Percentiles rank a stretch among this genome's conserved stretches.
These are phyloP conservation scores for Anseranas semipalmata DNA, from an alignment of 2,113 vertebrate species.

Conservation along the genomic window DNA sequence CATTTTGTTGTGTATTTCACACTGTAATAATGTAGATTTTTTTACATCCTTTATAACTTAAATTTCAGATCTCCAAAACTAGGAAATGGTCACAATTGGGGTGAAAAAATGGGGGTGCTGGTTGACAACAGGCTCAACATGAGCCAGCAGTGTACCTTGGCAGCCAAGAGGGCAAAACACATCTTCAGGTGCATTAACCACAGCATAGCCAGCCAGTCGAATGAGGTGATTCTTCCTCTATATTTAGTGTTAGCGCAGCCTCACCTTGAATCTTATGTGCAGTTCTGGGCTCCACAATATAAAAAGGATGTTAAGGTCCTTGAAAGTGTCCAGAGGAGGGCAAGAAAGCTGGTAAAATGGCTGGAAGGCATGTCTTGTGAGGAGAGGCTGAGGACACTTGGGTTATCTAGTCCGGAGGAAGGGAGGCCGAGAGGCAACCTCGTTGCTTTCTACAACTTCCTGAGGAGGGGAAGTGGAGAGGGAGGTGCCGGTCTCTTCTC, in stretches of 20 bases:
- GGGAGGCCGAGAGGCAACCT: background rate
- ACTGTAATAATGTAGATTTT: background rate
- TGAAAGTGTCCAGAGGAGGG: background rate
- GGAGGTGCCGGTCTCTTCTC: background rate
- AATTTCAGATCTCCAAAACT: background rate
- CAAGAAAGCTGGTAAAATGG: background rate
- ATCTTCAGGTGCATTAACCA: background rate
- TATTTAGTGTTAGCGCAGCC: background rate
- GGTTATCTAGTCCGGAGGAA: background rate
- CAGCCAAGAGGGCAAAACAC: background rate
- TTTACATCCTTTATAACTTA: background rate
- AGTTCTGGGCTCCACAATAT: no score
- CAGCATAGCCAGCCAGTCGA: background rate
- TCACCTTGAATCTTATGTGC: background rate
- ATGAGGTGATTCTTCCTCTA: background rate
- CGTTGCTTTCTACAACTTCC: background rate
- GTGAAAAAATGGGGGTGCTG: background rate
- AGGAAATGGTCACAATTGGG: background rate
- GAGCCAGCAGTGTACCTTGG: background rate
- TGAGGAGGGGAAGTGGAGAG: background rate
- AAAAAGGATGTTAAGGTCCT: background rate
- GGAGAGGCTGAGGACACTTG: background rate
- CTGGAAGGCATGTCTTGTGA: background rate
- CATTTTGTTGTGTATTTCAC: background rate
- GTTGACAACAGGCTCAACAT: background rate